phyloP scores from a whole-genome alignment of 2,797 vertebrate species.

The Caiman crocodilus region DNA sequence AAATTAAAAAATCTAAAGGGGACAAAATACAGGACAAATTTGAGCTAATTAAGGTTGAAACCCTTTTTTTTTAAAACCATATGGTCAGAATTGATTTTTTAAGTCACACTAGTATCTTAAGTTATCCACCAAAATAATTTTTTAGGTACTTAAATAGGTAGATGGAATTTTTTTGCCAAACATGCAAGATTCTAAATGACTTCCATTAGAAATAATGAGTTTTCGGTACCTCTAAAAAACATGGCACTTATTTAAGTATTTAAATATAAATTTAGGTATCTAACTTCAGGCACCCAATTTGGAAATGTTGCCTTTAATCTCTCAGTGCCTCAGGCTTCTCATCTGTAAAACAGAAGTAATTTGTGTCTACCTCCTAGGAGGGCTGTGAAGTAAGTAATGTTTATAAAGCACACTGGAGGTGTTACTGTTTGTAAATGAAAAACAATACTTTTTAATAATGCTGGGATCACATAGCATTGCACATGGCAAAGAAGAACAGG shows the following conservation, averaged over 20 bases:
- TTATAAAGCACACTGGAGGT: not conserved
- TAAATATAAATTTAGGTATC: not conserved
- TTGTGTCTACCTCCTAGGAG: not conserved
- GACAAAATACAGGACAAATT: not conserved
- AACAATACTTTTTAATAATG: not conserved
- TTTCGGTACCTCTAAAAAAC: not conserved
- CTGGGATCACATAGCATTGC: not conserved
- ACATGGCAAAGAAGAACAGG: not conserved
- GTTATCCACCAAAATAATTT: not conserved
- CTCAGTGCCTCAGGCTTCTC: not conserved
- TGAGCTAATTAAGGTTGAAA: not conserved
- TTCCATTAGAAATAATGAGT: not conserved
- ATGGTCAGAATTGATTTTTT: not conserved
- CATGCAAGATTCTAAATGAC: not conserved
- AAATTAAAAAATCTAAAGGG: slow-evolving; percentile 4
- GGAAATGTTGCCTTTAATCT: not conserved
- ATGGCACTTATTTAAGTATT: slow-evolving; percentile 6
- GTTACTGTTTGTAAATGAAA: not conserved
- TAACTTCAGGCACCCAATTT: not conserved
- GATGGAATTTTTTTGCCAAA: not conserved
- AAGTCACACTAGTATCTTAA: not conserved
- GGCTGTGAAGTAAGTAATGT: not conserved
- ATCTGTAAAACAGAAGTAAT: not conserved
- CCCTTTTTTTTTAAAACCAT: not conserved
- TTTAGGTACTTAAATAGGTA: not conserved